Evolutionary conservation across 2,888 invertebrate species (phyloP).

Genomic region (Nebria salina): DNA sequence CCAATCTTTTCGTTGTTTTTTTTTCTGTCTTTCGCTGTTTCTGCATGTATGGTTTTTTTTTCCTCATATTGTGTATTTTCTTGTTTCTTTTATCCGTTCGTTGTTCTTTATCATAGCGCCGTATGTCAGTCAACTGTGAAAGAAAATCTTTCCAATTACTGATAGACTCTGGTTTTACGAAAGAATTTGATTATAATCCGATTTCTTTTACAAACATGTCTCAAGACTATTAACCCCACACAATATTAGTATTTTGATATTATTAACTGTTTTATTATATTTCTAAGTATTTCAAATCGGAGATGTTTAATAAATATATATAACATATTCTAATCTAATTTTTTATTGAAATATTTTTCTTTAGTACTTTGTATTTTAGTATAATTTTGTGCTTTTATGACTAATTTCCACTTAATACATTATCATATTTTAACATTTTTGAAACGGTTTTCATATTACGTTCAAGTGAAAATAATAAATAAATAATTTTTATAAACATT

Average conservation of each 20-base stretch:
- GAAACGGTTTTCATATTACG: no score
- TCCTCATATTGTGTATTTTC: background rate
- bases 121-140: conserved; percentile 41
- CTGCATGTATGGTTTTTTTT: conserved; percentile 27
- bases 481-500: no score
- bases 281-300: no score
- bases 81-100: conserved; percentile 18
- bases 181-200: conserved; percentile 31
- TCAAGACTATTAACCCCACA: background rate
- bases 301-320: no score
- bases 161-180: conserved; percentile 17
- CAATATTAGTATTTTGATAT: conserved; percentile 6
- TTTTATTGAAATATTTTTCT: no score
- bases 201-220: conserved; percentile 19
- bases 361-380: no score
- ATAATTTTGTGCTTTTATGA: no score
- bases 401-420: no score
- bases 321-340: no score
- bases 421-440: no score
- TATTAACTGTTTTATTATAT: background rate
- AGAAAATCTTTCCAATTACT: conserved; percentile 43
- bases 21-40: conserved; percentile 21
- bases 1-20: conserved; percentile 24
- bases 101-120: conserved; percentile 39
- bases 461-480: no score